These are phyloP conservation scores for Bicyclus anynana DNA, from an alignment of 1,140 invertebrate genomes.

Conservation along the genomic window DNA sequence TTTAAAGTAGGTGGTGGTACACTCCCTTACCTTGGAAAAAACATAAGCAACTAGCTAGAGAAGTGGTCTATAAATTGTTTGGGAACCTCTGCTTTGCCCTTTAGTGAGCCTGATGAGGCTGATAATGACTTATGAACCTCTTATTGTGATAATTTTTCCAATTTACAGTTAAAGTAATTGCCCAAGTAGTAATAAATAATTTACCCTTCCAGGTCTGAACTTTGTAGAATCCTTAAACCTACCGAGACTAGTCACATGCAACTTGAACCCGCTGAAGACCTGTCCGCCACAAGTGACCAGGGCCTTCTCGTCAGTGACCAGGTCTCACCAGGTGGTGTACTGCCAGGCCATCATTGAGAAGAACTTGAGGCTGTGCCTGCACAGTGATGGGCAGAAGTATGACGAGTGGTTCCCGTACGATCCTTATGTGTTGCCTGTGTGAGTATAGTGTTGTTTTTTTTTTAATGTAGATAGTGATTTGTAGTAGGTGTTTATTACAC, in stretches of 20 bases:
- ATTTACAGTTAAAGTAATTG: too few relatives aligned
- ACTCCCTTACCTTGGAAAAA: too few relatives aligned
- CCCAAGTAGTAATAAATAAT: too few relatives aligned
- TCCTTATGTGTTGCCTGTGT: slow-evolving; percentile 67
- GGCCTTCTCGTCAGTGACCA: slow-evolving; percentile 90
- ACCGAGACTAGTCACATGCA: slow-evolving; percentile 88
- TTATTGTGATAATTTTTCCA: too few relatives aligned
- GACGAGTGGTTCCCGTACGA: slow-evolving; percentile 76
- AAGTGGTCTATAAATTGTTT: too few relatives aligned
- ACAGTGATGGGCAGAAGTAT: slow-evolving; percentile 33
- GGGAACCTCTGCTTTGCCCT: too few relatives aligned
- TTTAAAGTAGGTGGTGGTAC: too few relatives aligned
- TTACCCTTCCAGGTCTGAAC: slow-evolving; percentile 84
- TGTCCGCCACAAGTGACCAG: slow-evolving; percentile 87
- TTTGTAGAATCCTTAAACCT: slow-evolving; percentile 90
- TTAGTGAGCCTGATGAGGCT: too few relatives aligned
- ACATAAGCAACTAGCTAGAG: too few relatives aligned
- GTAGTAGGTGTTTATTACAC: too few relatives aligned
- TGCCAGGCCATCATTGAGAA: slow-evolving; percentile 93
- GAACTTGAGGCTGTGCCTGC: slow-evolving; percentile 84
- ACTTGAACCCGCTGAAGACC: slow-evolving; percentile 90
- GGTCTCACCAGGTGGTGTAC: slow-evolving; percentile 94
- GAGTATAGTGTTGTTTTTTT: slow-evolving; percentile 29
- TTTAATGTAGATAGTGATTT: too few relatives aligned
- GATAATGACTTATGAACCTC: too few relatives aligned